Evolutionary conservation across 2,797 vertebrate genomes (phyloP).

Genomic region (Gallinago nigripennis): DNA sequence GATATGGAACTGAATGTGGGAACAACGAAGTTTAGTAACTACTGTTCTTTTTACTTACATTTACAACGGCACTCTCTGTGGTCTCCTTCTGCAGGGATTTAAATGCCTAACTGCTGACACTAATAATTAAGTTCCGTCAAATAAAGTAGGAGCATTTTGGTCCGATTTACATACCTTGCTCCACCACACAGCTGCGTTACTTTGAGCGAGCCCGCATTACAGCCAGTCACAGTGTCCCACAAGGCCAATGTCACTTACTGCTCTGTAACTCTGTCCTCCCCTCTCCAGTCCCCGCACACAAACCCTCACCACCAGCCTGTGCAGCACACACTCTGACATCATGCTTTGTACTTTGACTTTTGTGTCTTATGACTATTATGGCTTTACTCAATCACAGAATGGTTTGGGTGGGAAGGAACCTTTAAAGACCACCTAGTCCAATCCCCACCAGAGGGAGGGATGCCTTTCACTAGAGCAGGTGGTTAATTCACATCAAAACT

Average conservation of each 20-base stretch:
- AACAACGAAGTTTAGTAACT: background rate
- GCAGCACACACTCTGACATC: background rate
- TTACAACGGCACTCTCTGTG: background rate
- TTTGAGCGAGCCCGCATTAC: background rate
- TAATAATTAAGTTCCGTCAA: background rate
- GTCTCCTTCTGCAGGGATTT: background rate
- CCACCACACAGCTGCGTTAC: background rate
- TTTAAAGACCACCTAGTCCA: background rate
- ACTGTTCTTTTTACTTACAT: accelerated
- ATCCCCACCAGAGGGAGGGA: background rate
- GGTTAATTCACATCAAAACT: background rate
- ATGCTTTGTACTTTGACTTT: background rate
- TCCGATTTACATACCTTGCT: background rate
- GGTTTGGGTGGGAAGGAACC: background rate
- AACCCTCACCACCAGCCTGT: background rate
- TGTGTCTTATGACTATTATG: background rate
- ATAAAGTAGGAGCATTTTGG: background rate
- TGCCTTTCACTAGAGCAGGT: background rate
- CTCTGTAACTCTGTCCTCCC: background rate
- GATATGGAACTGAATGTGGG: background rate
- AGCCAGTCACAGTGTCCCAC: background rate
- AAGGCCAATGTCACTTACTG: background rate
- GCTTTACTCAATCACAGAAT: background rate
- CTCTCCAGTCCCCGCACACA: accelerated
- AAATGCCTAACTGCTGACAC: background rate